A percentile compares a stretch with the other conserved stretches of the same genome.
Conservation (phyloP, 2,797 vertebrate species). For the Xyrichtys novacula region DNA sequence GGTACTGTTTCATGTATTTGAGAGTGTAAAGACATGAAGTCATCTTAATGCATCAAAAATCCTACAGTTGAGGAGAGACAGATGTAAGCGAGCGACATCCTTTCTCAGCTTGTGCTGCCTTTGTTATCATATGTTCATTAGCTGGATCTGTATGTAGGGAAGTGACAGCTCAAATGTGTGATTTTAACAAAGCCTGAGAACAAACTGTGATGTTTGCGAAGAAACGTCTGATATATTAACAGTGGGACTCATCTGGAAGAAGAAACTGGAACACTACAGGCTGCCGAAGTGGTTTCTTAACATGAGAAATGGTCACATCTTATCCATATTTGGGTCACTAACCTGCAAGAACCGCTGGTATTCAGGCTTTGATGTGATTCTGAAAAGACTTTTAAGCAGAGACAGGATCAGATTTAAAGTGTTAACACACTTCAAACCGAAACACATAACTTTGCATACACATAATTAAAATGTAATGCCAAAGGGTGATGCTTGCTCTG, state of each 20-base stretch:
- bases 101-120: slow-evolving; percentile 46
- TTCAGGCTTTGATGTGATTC: neutral
- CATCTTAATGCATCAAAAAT: slow-evolving; percentile 24
- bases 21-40: slow-evolving; percentile 28
- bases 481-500: no score
- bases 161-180: slow-evolving; percentile 50
- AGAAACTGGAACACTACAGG: slow-evolving; percentile 21
- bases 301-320: neutral
- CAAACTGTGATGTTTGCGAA: slow-evolving; percentile 43
- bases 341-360: neutral
- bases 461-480: no score
- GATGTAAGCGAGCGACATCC: slow-evolving; percentile 37
- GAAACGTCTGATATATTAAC: slow-evolving; percentile 22
- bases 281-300: slow-evolving; percentile 28
- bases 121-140: slow-evolving; percentile 47
- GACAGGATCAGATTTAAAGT: no score
- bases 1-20: slow-evolving; percentile 34
- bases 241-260: slow-evolving; percentile 14
- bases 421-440: no score
- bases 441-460: no score
- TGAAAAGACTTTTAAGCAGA: neutral
- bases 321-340: neutral
- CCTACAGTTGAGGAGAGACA: slow-evolving; percentile 14
- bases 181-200: slow-evolving; percentile 38
- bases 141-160: slow-evolving; percentile 56